phyloP scores from a whole-genome alignment of 2,113 vertebrate genomes.

The Spilogale gracilis region DNA sequence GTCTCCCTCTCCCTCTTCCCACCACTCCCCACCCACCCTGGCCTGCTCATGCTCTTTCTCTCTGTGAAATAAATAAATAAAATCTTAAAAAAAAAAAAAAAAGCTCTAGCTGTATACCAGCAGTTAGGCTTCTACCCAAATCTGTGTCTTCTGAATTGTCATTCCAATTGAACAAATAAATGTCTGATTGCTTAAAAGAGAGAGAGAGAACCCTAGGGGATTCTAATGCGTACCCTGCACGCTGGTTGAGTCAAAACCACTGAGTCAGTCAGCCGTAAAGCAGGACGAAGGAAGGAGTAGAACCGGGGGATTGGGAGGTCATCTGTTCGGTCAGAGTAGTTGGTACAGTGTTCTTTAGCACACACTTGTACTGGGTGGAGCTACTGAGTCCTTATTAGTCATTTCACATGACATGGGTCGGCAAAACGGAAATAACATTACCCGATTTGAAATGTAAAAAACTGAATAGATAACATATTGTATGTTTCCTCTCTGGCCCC shows the following conservation, averaged over 20 bases:
- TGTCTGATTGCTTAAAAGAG: background rate
- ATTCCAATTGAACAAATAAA: background rate
- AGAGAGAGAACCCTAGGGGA: background rate
- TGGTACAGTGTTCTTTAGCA: background rate
- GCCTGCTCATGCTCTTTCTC: too few species aligned
- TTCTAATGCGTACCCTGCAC: background rate
- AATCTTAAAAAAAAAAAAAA: background rate
- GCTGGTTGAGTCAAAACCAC: background rate
- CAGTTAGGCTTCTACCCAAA: background rate
- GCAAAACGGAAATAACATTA: constrained; percentile 1
- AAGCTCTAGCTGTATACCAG: background rate
- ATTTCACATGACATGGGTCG: background rate
- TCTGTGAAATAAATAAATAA: too few species aligned
- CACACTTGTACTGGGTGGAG: background rate
- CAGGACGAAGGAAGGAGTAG: background rate
- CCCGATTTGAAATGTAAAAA: constrained; percentile 36
- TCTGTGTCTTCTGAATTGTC: background rate
- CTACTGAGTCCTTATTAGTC: background rate
- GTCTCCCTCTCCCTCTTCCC: too few species aligned
- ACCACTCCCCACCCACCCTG: too few species aligned
- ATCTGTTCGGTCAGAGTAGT: background rate
- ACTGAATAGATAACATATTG: background rate
- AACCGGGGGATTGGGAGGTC: background rate
- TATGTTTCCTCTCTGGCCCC: background rate
- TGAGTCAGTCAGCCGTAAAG: background rate